These are phyloP conservation scores for Myiopsitta monachus DNA, from an alignment of 2,113 vertebrate genomes.

Conservation along the genomic window DNA sequence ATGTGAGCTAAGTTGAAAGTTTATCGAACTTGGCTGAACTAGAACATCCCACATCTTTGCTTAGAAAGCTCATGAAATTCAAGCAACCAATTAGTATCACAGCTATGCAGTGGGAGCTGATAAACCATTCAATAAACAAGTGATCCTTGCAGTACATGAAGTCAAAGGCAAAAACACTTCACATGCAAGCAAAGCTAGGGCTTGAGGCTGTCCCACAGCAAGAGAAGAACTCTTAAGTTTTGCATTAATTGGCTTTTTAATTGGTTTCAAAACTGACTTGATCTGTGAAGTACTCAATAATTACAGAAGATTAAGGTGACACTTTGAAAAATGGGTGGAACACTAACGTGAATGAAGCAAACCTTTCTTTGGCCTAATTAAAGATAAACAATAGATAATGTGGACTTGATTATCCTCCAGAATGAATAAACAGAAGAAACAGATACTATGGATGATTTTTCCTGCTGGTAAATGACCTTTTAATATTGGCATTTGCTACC, in stretches of 20 bases:
- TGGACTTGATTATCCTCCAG: background rate
- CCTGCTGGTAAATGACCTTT: background rate
- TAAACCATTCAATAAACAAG: constrained; percentile 11
- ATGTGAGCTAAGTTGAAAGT: background rate
- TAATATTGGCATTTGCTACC: background rate
- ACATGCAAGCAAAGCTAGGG: background rate
- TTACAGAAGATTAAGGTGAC: constrained; percentile 17
- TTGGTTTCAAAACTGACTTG: constrained; percentile 16
- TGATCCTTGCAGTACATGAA: background rate
- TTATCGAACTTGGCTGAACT: background rate
- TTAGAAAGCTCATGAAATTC: background rate
- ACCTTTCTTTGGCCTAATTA: background rate
- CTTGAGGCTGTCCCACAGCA: constrained; percentile 11
- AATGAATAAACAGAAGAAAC: background rate
- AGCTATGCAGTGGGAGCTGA: background rate
- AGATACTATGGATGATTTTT: too few relatives aligned
- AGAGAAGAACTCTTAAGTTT: constrained; percentile 12
- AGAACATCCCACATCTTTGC: background rate
- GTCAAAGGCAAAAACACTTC: constrained; percentile 24
- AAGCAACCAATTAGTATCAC: background rate
- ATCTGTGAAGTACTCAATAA: constrained; percentile 23
- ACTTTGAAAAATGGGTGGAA: constrained; percentile 37
- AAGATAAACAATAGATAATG: background rate
- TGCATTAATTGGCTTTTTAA: constrained; percentile 63
- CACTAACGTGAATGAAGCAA: background rate